Evolutionary conservation across 2,797 vertebrate genomes (phyloP), one percentile per base, ranked within the genome.

Genomic region (Molothrus ater): DNA sequence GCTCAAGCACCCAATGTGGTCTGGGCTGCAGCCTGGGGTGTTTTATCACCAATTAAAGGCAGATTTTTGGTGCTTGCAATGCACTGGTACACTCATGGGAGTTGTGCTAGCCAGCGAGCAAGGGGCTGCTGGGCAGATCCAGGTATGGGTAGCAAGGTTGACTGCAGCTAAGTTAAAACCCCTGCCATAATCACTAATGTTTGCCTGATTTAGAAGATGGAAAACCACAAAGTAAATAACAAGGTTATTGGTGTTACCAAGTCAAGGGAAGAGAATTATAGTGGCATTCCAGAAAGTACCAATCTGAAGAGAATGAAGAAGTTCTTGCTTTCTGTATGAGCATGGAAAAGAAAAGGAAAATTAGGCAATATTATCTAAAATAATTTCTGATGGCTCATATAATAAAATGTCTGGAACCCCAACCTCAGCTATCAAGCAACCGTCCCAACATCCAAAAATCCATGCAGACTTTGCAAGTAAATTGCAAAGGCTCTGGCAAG

Each of bases 1-100:
- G 22, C 31, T 66, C 47, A 56, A 69, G 18, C 43, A 66, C 17
- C 8, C 76, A 21, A 21, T 25, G 29, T 32, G 40, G 6, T 43
- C 48, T 84, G 32, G 85, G 11, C 40, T 86, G 79, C 43, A 79
- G 26, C 25, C 57, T 34, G 22, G 69, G 28, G 26, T 57, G 7
- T 13, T 18, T 54, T 86, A 70, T 87, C 38, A 34, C 34, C 17
- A 36, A 65, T 72, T 69, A 54, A 75, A 91, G 19, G 36, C 32
- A 79, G 17, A 15, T 17, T 54, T 68, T 20, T 45, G 14, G 17
- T 18, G 7, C 60, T 64, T 86, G 57, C 36, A 36, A 3, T 40
- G 26, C 7, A 9, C 20, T 3, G 4, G 4, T 4, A 0, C 4
- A 1, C n/a, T 45, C 16, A 17, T 0, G 9, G 65, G 36, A 69